Evolutionary conservation across 37 sponge, comb jelly and placozoan species (phyloP), one percentile per base, ranked within the genome.

Genomic region (Halichondria panicea): DNA sequence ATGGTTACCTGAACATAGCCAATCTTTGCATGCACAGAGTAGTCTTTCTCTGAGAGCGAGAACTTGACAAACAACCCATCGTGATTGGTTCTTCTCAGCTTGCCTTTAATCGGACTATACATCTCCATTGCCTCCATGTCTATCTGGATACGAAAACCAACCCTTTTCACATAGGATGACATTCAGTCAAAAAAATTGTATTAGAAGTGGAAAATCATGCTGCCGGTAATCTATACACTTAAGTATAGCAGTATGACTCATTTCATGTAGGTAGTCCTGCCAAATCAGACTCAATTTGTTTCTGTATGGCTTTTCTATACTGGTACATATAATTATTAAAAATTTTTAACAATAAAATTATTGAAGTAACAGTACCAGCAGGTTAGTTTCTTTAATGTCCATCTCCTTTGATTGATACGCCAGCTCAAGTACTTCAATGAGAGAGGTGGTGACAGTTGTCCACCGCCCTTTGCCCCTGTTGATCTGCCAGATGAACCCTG

Each of bases 401-500:
- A 45, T 39, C 25, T 75, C 74, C 38, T 86, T 61, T 5, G 15
- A 36, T 58, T 80, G 71, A 65, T 87, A 84, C 3, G 88, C 85
- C n/a, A 75, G 63, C 61, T 94, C 95, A 15, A 94, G 81, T 4
- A 68, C 48, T 32, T 66, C 65, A 44, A 75, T 84, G 42, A 90
- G 53, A 35, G 81, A 75, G 42, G 72, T 74, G 43, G 70, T 82
- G 25, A 94, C 53, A 27, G 88, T 90, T 46, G 83, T 89, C 91
- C 91, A 94, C n/a, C n/a, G n/a, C 68, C 32, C 68, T 41, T 55
- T 70, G 33, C 33, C 75, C 50, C 75, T 85, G 12, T 81, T 66
- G n/a, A 88, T 58, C 81, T 92, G 84, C 92, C 92, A 92, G 22
- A 88, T 84, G 27, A 87, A 63, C 22, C 80, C 81, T 21, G 92